Conservation (phyloP, 2,797 vertebrate genomes). For the Leucoraja ocellata region DNA sequence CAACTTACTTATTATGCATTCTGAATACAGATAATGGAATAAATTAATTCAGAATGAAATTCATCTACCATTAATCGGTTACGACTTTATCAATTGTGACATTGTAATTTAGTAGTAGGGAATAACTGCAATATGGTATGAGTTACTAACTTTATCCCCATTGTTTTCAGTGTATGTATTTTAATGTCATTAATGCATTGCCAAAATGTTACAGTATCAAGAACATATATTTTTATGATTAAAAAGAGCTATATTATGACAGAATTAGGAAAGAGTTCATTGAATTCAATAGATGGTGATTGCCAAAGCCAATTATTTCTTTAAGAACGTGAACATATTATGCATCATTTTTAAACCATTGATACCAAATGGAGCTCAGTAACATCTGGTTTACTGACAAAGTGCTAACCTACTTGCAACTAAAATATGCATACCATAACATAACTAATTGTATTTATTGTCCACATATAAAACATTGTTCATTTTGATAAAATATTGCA, state of each 20-base stretch:
- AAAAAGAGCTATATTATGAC: neutral
- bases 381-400: too few species aligned
- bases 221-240: neutral
- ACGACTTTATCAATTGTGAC: constrained; percentile 37
- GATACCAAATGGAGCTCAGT: too few species aligned
- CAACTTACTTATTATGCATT: constrained; percentile 24
- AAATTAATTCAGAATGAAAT: constrained; percentile 32
- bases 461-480: neutral
- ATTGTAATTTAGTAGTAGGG: constrained; percentile 10
- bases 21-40: constrained; percentile 36
- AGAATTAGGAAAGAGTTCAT: neutral
- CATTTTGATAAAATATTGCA: neutral
- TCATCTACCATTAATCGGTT: constrained; percentile 20
- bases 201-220: neutral
- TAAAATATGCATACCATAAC: neutral
- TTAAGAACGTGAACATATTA: too few species aligned
- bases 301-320: too few species aligned
- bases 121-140: neutral
- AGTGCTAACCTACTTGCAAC: too few species aligned
- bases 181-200: neutral
- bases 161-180: constrained; percentile 9
- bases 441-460: neutral
- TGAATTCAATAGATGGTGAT: neutral
- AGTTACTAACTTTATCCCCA: neutral
- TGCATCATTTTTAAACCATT: too few species aligned